Conservation (phyloP, 2,888 invertebrate species). For the Ecliptopera silaceata region DNA sequence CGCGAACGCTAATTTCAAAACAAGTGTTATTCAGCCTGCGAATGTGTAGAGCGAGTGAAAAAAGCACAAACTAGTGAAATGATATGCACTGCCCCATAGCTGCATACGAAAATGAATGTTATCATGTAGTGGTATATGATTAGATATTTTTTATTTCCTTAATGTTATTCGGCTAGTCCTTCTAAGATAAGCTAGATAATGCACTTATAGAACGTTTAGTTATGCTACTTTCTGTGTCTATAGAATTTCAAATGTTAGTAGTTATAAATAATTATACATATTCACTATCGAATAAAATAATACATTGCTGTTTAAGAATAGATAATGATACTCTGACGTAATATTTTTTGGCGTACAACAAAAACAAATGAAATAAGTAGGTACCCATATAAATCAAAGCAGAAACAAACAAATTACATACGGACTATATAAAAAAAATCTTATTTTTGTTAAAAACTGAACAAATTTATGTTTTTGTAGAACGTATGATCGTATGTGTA, state of each 20-base stretch:
- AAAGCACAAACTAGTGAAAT: constrained; percentile 53
- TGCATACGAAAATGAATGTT: constrained; percentile 36
- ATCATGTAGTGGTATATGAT: constrained; percentile 34
- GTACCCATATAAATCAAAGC: too few relatives aligned
- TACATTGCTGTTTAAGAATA: too few relatives aligned
- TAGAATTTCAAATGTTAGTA: constrained; percentile 13
- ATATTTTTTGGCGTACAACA: too few relatives aligned
- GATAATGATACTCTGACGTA: too few relatives aligned
- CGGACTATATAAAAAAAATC: too few relatives aligned
- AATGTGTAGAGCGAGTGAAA: constrained; percentile 50
- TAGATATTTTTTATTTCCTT: constrained; percentile 28
- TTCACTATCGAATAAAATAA: too few relatives aligned
- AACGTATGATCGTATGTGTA: constrained; percentile 17
- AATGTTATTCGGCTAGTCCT: constrained; percentile 22
- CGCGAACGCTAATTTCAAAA: too few relatives aligned
- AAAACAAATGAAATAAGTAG: too few relatives aligned
- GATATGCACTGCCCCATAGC: constrained; percentile 48
- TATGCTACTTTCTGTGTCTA: constrained; percentile 25
- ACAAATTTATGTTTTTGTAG: constrained; percentile 9
- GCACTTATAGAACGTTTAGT: constrained; percentile 32
- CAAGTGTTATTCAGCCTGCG: constrained; percentile 47
- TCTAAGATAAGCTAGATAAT: constrained; percentile 31
- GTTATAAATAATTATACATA: not conserved
- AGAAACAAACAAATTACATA: not conserved
- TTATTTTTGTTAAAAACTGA: not conserved